phyloP scores from a whole-genome alignment of 2,888 invertebrate genomes.

The Andricus curvator region DNA sequence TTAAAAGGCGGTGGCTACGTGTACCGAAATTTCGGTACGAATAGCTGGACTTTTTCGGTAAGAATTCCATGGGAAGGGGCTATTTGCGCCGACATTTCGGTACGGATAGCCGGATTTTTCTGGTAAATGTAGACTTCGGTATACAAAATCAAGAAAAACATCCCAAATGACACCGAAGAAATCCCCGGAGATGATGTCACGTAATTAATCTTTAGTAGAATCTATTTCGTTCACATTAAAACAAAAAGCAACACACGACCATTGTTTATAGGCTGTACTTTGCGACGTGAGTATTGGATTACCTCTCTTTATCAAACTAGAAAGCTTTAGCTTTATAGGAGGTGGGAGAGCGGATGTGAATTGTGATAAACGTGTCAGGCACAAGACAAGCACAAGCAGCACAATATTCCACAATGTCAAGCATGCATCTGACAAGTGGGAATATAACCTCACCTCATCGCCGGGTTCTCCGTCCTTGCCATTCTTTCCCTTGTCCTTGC shows the following conservation, averaged over 20 bases:
- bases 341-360: background rate
- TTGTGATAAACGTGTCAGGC: background rate
- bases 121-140: too few relatives aligned
- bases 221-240: background rate
- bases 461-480: slow-evolving; percentile 75
- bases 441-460: slow-evolving; percentile 77
- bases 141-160: background rate
- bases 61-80: too few relatives aligned
- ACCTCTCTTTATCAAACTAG: background rate
- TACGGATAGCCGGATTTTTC: too few relatives aligned
- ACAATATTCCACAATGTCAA: slow-evolving; percentile 9
- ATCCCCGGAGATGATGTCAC: background rate
- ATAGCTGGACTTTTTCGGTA: too few relatives aligned
- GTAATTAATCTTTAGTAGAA: background rate
- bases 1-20: background rate
- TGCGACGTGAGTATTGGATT: background rate
- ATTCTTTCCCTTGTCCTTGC: slow-evolving; percentile 76
- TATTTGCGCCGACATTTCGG: too few relatives aligned
- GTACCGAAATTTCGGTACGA: too few relatives aligned
- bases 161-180: background rate
- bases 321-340: background rate
- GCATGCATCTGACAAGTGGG: slow-evolving; percentile 44
- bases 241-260: background rate
- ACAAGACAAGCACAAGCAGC: background rate
- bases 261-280: background rate